Conservation (phyloP, 2,113 vertebrate genomes). For the Percopsis transmontana region DNA sequence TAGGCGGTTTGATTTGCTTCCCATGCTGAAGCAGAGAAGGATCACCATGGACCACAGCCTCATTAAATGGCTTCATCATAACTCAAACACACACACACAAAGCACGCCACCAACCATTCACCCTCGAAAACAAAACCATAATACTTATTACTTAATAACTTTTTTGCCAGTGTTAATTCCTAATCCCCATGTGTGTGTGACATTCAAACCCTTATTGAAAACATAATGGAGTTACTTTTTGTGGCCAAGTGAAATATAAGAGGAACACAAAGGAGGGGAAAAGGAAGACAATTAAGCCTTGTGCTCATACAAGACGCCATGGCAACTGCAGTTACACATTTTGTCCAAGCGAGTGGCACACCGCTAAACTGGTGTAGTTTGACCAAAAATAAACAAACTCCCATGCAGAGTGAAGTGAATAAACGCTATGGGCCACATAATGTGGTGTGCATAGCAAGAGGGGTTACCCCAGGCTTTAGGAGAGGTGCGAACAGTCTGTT, state of each 20-base stretch:
- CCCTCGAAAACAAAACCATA: constrained; percentile 23
- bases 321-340: too few species aligned
- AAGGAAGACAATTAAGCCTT: too few species aligned
- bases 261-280: too few species aligned
- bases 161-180: too few species aligned
- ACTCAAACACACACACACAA: constrained; percentile 80
- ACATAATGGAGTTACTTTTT: neutral
- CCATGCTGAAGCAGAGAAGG: constrained; percentile 86
- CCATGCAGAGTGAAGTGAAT: constrained; percentile 29
- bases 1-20: constrained; percentile 88
- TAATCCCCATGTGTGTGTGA: too few species aligned
- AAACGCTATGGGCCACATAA: constrained; percentile 49
- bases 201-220: neutral
- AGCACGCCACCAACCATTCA: constrained; percentile 4
- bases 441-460: constrained; percentile 30
- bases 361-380: neutral
- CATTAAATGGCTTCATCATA: constrained; percentile 89
- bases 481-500: constrained; percentile 46
- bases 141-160: too few species aligned
- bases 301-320: too few species aligned
- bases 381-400: constrained; percentile 41
- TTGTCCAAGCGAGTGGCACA: neutral
- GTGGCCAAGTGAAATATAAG: too few species aligned
- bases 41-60: constrained; percentile 87
- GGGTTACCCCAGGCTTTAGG: constrained; percentile 28